phyloP scores from a whole-genome alignment of 2,888 invertebrate species.

The Fragum fragum region DNA sequence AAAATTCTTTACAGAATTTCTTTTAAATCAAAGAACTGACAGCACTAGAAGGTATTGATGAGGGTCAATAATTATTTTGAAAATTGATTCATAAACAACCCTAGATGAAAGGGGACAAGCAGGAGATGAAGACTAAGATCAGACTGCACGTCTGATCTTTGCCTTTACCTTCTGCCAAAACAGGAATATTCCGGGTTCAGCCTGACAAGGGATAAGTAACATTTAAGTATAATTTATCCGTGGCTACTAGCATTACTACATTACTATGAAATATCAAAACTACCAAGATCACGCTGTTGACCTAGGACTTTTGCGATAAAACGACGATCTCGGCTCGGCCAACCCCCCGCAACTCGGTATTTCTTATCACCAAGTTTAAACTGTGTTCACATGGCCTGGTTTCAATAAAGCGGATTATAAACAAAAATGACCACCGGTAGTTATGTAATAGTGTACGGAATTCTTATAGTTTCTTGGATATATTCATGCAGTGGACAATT shows the following conservation, averaged over 20 bases:
- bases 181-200: too few relatives aligned
- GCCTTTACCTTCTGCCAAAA: too few relatives aligned
- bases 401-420: not conserved
- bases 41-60: too few relatives aligned
- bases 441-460: not conserved
- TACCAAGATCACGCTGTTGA: constrained; percentile 1
- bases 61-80: too few relatives aligned
- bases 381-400: constrained; percentile 1
- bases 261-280: not conserved
- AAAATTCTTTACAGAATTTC: too few relatives aligned
- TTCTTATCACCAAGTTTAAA: constrained; percentile 9
- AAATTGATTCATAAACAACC: too few relatives aligned
- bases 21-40: too few relatives aligned
- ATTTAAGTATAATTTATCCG: not conserved
- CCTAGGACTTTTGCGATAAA: constrained; percentile 4
- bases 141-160: too few relatives aligned
- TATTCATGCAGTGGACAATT: constrained; percentile 1
- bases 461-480: not conserved
- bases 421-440: constrained; percentile 15
- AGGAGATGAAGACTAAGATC: too few relatives aligned
- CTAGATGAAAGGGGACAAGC: too few relatives aligned
- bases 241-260: not conserved
- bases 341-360: not conserved
- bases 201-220: too few relatives aligned
- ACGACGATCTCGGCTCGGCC: not conserved